Base-by-base conservation (phyloP, 2,797 vertebrate species). In the Fistularia tabacaria region DNA sequence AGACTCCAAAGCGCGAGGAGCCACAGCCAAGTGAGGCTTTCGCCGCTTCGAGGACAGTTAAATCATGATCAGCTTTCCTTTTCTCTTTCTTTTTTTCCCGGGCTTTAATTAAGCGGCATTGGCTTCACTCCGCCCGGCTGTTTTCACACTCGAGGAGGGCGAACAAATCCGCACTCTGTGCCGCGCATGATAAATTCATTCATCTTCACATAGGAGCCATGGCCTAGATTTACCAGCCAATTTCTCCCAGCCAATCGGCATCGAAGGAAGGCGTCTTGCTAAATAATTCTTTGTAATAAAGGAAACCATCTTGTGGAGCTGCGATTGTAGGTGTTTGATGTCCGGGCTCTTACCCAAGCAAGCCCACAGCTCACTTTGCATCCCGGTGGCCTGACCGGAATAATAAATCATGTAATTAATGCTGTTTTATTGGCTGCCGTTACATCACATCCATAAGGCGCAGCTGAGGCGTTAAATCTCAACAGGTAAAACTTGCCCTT, bases 31-130 rank as follows among this genome's bases (percentile, higher is more conserved):
- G 59, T 56, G 66, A 70, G 53, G 57, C 69, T 66, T 57, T 54
- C 3, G 7, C 49, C 60, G 66, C 61, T 78, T 62, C 73, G 75
- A 36, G 64, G 55, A 50, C 67, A 72, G 71, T 79, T 79, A 81
- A 50, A 61, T 61, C 68, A 53, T 57, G 51, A 77, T 78, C 59
- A 41, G 57, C 66, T 76, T 69, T 73, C 54, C 53, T 25, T 25
- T 25, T 25, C 5, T 25, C 5, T 25, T 25, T 25, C 5, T 25
- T 25, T 5, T 14, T 42, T 25, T 51, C 64, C 52, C 38, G 37
- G 55, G 38, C 15, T 73, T 51, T 71, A 67, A 81, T 81, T 77
- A 73, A 61, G 54, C 59, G 62, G 60, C 51, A 59, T 74, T 74
- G 63, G 39, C 3, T 70, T 73, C 64, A 36, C 48, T 57, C 42